These are phyloP conservation scores for Ashinkailepas kermadecensis DNA, from an alignment of 2,888 invertebrate genomes.

Conservation along the genomic window DNA sequence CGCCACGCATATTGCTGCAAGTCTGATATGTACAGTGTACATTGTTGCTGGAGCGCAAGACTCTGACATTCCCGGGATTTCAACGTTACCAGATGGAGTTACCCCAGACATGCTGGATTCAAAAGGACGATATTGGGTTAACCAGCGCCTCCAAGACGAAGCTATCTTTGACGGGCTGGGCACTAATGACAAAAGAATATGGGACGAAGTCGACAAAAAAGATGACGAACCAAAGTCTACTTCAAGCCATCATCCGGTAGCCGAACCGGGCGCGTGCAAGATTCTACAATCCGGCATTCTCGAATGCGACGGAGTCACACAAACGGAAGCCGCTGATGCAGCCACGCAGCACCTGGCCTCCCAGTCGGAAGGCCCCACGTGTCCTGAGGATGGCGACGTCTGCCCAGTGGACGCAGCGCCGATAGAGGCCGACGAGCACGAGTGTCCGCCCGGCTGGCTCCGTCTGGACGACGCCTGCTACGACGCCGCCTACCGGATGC, in stretches of 20 bases:
- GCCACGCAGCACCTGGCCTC: neutral
- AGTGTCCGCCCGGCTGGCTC: neutral
- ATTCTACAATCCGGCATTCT: neutral
- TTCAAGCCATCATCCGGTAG: neutral
- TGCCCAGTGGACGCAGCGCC: neutral
- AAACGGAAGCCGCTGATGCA: neutral
- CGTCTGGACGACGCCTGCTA: neutral
- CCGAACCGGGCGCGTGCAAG: neutral
- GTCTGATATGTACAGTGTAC: no score
- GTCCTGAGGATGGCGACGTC: neutral
- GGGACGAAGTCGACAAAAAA: neutral
- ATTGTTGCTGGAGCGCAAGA: no score
- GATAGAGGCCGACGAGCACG: neutral
- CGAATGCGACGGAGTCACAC: neutral
- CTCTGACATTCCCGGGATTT: no score
- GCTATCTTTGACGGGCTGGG: no score
- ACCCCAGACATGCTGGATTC: neutral
- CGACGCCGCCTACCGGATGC: conserved; percentile 6
- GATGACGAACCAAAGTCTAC: neutral
- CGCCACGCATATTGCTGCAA: no score
- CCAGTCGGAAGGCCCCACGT: neutral
- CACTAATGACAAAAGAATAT: no score
- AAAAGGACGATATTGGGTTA: neutral
- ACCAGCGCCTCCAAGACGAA: neutral
- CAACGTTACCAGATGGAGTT: neutral